Evolutionary conservation across 1,140 invertebrate species (phyloP), one percentile per base, ranked within the genome.

Genomic region (Monomorium pharaonis): DNA sequence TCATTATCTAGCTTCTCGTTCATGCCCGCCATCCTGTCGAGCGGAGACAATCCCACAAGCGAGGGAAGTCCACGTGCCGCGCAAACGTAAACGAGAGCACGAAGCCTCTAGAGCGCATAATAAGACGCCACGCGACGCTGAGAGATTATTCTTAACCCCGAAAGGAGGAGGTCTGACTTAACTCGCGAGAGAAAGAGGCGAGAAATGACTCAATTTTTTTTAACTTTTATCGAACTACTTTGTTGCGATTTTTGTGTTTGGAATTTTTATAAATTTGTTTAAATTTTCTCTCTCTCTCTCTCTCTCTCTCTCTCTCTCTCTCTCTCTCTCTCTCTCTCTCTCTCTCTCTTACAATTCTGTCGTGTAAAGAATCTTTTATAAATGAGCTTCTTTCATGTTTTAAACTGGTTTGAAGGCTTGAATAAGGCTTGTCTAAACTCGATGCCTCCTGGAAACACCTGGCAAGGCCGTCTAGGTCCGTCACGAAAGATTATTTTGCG

Each of bases 1-100:
- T 92, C 91, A 93, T 92, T 92, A 93, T 86, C 91, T 76, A 74
- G 70, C 69, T 78, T 30, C 90, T 88, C 74, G 63, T 86, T 62
- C 84, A 67, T 74, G 75, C 87, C 84, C 65, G 84, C 88, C 67
- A 78, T 67, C 42, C 86, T 62, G 44, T 84, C 77, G 87, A 86
- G 63, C 21, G 49, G 18, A 72, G 80, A 91, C 87, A 75, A 84
- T 85, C 75, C 84, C 87, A 77, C 85, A 42, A 89, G 80, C 54
- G 78, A 42, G 77, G 54, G 77, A 67, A 30, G 63, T 30, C 85
- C 88, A 89, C 90, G 90, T 91, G 90, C 85, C 89, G 67, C 77
- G 88, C 88, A 86, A 90, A 84, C 89, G 70, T 85, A 87, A 90
- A 87, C 88, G 69, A 85, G 33, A 24, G 75, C 85, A 54, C 51